Conservation (phyloP, 2,113 vertebrate species). For the Paraplagusia blochii region DNA sequence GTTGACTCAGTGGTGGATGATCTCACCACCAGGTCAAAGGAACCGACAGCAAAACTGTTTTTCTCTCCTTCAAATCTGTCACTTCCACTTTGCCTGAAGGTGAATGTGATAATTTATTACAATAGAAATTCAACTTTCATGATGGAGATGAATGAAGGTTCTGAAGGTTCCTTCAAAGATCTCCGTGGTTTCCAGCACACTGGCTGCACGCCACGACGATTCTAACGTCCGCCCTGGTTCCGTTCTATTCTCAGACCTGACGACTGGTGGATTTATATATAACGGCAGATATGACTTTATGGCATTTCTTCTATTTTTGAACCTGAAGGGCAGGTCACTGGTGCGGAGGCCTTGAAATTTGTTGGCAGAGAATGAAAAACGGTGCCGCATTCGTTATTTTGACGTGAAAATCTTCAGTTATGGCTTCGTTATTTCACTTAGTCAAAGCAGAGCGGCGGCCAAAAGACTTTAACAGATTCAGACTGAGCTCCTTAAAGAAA, state of each 20-base stretch:
- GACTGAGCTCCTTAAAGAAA: too few species aligned
- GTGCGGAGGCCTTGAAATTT: background rate
- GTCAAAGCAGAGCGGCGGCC: too few species aligned
- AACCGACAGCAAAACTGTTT: conserved; percentile 62
- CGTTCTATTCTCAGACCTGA: conserved; percentile 10
- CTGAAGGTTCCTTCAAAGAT: conserved; percentile 58
- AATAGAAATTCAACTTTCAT: conserved; percentile 58
- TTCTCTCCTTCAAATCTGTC: conserved; percentile 62
- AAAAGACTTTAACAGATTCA: too few species aligned
- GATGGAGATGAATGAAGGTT: conserved; percentile 45
- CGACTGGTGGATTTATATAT: too few species aligned
- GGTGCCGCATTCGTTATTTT: background rate
- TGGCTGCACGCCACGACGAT: conserved; percentile 21
- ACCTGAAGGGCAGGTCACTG: background rate
- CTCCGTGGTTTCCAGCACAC: conserved; percentile 32
- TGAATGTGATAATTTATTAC: conserved; percentile 69
- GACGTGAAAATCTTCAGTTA: background rate
- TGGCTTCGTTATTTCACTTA: background rate
- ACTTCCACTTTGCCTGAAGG: conserved; percentile 63
- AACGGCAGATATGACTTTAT: too few species aligned
- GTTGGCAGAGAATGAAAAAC: background rate
- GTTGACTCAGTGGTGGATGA: conserved; percentile 29
- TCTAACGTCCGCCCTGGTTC: background rate
- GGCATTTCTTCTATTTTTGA: too few species aligned
- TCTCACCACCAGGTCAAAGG: conserved; percentile 42